Evolutionary conservation across 30 jellyfish, hydroid and myxozoan genomes (phyloP), one percentile per base, ranked within the genome.

Genomic region (Mastigias papua): DNA sequence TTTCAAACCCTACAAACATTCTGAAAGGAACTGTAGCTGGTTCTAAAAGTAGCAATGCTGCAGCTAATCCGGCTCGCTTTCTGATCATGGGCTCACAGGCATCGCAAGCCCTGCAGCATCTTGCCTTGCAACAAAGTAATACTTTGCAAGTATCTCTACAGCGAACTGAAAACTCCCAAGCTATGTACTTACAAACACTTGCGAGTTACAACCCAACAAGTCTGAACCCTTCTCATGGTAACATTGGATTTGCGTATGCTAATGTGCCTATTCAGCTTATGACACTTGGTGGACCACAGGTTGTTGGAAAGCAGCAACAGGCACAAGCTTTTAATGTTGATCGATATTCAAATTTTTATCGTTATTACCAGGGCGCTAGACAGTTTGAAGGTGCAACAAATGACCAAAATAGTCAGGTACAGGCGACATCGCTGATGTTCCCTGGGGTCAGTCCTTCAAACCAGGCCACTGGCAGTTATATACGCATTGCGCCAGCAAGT

Each of bases 401-500:
- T 51, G 76, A 83, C 49, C 86, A 79, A 37, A 54, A 1, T 22
- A n/a, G 73, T 21, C 32, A 35, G 29, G 74, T 63, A 2, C 86
- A 70, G 51, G 71, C 94, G 16, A 49, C 88, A 16, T 5, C 94
- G 34, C 68, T 85, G 4, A 69, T 85, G 82, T 85, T 69, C 31
- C 94, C 94, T 25, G 94, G 94, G 2, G 73, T 85, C 33, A 73
- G 68, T 32, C 90, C 86, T 21, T 64, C 35, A 2, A 57, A 69
- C 68, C 81, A 80, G 48, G 48, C 86, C 16, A 67, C 93, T 17
- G 81, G 91, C 64, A 92, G 84, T 69, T 92, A 81, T 63, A 96
- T 92, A 10, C 94, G 98, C n/a, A 92, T 92, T 35, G 98, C 98
- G 3, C 98, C 98, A 23, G 98, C 98, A 30, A 74, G 63, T 37